Base-by-base conservation (phyloP, 2,113 vertebrate species). In the Leucosticte australis region DNA sequence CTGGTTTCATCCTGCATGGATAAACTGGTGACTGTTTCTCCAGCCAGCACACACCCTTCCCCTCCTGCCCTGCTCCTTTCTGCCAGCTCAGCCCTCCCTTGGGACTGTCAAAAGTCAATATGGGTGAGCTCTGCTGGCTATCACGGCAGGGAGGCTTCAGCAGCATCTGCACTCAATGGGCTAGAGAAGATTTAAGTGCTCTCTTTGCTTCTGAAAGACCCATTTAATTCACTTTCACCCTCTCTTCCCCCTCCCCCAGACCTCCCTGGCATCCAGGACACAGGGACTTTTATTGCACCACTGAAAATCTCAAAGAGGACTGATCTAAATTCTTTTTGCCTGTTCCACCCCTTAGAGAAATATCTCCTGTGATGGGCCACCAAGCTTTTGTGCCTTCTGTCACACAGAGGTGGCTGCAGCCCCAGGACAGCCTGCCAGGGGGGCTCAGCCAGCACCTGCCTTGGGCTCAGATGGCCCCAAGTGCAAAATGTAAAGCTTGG, bases 201-300 rank as follows among this genome's bases (percentile, higher is more conserved):
- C 79, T 87, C 67, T 88, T 60, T 37, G 64, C 87, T 92, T 71
- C 85, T 97, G 90, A 97, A 95, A 95, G 93, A 75, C 83, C 41
- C 79, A 85, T 96, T 97, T 96, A 95, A 97, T 89, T 83, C 83
- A 89, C 56, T 93, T 88, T 88, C 92, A 74, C 68, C 28, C 55
- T 86, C 79, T 94, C 68, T 92, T 92, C 64, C 41, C 35, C 79
- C 75, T 88, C 85, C 75, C 28, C 30, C 47, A 69, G 90, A 83
- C 87, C 94, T 95, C 85, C 60, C 79, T 94, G 92, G 93, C 92
- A 95, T 96, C 56, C 68, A 94, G 85, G 94, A 97, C 93, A 95
- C 76, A 92, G 83, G 56, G 68, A 95, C 83, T 90, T 94, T 92
- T 92, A 95, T 96, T 95, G 35, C n/a, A 63, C 68, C 20, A 27